Percentiles rank a stretch among this genome's conserved stretches.
Conservation (phyloP, 2,113 vertebrate species). For the Lamprotornis superbus region DNA sequence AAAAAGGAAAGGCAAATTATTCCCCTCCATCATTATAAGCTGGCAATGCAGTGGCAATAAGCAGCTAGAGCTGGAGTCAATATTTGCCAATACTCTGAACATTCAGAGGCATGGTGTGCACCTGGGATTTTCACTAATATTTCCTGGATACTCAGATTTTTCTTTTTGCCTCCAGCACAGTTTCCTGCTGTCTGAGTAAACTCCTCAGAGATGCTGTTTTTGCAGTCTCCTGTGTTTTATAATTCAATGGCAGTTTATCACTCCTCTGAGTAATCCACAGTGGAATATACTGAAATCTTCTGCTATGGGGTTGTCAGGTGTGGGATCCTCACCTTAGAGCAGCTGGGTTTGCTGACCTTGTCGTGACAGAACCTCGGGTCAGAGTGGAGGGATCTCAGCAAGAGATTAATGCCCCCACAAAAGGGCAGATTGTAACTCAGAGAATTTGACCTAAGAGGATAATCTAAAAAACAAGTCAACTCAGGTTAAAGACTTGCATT, state of each 20-base stretch:
- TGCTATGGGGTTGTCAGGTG: neutral
- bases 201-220: constrained; percentile 16
- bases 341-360: constrained; percentile 22
- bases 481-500: neutral
- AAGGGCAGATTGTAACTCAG: neutral
- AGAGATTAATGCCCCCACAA: neutral
- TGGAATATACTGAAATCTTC: neutral
- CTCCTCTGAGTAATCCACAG: constrained; percentile 1
- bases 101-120: constrained; percentile 17
- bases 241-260: constrained; percentile 34
- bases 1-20: constrained; percentile 45
- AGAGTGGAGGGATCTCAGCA: neutral
- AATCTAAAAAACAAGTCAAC: constrained; percentile 5
- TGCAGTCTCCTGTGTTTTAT: neutral
- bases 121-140: constrained; percentile 38
- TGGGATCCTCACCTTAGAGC: neutral
- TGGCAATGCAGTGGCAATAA: constrained; percentile 39
- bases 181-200: constrained; percentile 26
- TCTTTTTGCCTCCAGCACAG: constrained; percentile 29
- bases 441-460: neutral
- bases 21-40: constrained; percentile 29
- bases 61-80: constrained; percentile 30
- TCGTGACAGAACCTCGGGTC: neutral
- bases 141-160: constrained; percentile 50
- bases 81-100: constrained; percentile 62